Base-by-base conservation (phyloP, 1,140 invertebrate genomes). In the Cataglyphis hispanica region DNA sequence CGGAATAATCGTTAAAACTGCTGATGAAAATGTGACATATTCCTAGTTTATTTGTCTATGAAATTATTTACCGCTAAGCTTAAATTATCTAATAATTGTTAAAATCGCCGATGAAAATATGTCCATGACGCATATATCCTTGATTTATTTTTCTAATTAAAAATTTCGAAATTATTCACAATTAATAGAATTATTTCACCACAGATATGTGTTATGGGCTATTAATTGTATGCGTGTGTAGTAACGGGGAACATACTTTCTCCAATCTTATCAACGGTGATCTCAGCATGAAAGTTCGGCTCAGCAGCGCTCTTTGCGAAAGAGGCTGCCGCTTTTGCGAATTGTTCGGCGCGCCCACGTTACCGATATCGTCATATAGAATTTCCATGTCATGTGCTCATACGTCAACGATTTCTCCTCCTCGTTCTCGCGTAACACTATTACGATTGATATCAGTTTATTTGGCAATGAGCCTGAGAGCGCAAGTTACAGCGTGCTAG, bases 281-380 rank as follows among this genome's bases (percentile, higher is more conserved):
- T 89, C 88, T 89, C 88, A 46, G 22, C 84, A 86, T 50, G 85
- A 89, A 89, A 89, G 88, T 87, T 89, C 37, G 85, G 87, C 67
- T 89, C 37, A 78, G 85, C 67, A 60, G 72, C 77, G 63, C 72
- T 72, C 76, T 75, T 84, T 80, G 67, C 63, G 85, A 78, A 75
- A 86, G 34, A 67, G 34, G 56, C 75, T 72, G 87, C 13, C 46
- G 50, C 53, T 66, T 56, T 86, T 86, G 67, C 81, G 86, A 53
- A 70, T 89, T 89, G 66, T 56, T 89, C 58, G 4, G 22, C 22
- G 64, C 64, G 74, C 76, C 53, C 56, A 16, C 46, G 61, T 25
- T 69, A 53, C 56, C 88, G 58, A 64, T 77, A 77, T 63, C 60
- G 56, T 10, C 64, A 34, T 81, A 31, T 37, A 43, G 50, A 81